Conservation (phyloP, 2,797 vertebrate genomes). For the Pipistrellus pipistrellus region DNA sequence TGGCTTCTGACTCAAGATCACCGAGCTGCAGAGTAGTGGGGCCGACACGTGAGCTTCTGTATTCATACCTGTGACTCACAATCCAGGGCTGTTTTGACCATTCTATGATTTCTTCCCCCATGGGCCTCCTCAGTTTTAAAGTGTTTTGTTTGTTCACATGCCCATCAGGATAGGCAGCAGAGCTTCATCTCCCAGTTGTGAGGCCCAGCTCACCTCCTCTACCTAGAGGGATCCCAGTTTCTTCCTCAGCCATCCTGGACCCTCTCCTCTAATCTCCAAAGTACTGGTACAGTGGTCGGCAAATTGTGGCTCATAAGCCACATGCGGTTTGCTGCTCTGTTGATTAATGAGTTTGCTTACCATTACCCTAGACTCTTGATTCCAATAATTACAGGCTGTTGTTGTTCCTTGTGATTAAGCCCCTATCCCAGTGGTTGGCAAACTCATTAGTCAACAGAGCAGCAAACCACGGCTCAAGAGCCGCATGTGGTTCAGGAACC, state of each 20-base stretch:
- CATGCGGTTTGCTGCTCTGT: too few species aligned
- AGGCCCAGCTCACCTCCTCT: background rate
- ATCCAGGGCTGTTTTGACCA: background rate
- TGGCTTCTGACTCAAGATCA: background rate
- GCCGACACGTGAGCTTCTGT: background rate
- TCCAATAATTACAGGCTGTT: too few species aligned
- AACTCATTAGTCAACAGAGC: too few species aligned
- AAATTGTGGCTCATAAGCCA: too few species aligned
- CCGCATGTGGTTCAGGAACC: too few species aligned
- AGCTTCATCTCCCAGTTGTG: background rate
- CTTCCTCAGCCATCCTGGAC: background rate
- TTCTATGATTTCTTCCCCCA: background rate
- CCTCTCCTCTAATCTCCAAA: background rate
- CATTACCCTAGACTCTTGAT: too few species aligned
- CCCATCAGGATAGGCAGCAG: too few species aligned
- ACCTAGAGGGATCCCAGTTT: background rate
- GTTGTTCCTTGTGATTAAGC: too few species aligned
- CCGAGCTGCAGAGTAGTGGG: background rate
- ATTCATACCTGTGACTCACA: background rate
- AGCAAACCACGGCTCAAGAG: too few species aligned
- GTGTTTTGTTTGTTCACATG: background rate
- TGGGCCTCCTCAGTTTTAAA: background rate
- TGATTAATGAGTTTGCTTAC: too few species aligned
- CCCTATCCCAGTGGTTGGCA: too few species aligned
- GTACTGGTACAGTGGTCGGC: too few species aligned